Base-by-base conservation (phyloP, 2,113 vertebrate genomes). In the Spilogale gracilis region DNA sequence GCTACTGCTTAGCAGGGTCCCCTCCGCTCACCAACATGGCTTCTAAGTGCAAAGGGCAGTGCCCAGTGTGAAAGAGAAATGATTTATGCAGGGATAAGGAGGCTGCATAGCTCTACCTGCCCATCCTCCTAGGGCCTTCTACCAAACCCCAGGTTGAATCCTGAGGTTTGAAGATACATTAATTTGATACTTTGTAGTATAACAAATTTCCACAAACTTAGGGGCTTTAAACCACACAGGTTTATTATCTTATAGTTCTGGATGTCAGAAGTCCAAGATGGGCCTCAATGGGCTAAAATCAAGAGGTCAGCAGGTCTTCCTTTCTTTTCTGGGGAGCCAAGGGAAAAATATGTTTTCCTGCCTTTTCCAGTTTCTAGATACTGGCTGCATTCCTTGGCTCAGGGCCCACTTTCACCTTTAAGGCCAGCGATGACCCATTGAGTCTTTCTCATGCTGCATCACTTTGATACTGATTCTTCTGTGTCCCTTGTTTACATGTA, bases 21-120 rank as follows among this genome's bases (percentile, higher is more conserved):
- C 32, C 56, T 96, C 50, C 6, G 52, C 17, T 86, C 6, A 87
- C 2, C 25, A 78, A 20, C 60, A 91, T 86, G 52, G 56, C 74
- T 87, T 86, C 50, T 27, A 86, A 89, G 48, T 78, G 63, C 54
- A 91, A 89, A 94, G 78, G 45, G 25, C 48, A 45, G 25, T 13
- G 50, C 18, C 82, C 45, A 38, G 21, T 2, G 14, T 30, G 73
- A 88, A 23, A 60, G 32, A 86, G 38, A 91, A 91, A 93, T 65
- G 23, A 69, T 54, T 65, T 52, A 54, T 30, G 16, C 1, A 50
- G n/a, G 5, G 50, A 54, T 60, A 45, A 94, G 65, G 58, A 84
- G 3, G 2, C 30, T 82, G 27, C 73, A 32, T 2, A 38, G 71
- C 50, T 79, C 23, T 12, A 50, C 32, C 9, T 48, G 12, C 27